Percentiles rank a stretch among this genome's conserved stretches.
These are phyloP conservation scores for Coleophora flavipennella DNA, from an alignment of 2,888 invertebrate species.

Conservation along the genomic window DNA sequence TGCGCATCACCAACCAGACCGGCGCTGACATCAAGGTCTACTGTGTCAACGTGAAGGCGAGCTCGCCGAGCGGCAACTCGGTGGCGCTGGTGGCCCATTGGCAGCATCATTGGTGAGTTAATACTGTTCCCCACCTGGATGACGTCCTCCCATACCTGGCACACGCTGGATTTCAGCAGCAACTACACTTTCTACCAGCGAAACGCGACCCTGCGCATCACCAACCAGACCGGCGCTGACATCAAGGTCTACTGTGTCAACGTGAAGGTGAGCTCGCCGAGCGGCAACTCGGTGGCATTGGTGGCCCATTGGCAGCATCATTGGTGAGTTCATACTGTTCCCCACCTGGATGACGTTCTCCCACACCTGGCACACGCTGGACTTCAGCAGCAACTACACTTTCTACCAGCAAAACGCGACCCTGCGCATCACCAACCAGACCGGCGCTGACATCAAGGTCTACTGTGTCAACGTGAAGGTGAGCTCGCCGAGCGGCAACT, in stretches of 20 bases:
- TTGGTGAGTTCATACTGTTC: conserved; percentile 68
- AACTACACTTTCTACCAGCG: conserved; percentile 89
- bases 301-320: conserved; percentile 72
- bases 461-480: conserved; percentile 77
- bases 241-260: conserved; percentile 79
- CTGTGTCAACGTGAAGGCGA: conserved; percentile 75
- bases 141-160: conserved; percentile 87
- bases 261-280: conserved; percentile 69
- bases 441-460: conserved; percentile 76
- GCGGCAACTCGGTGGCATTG: conserved; percentile 63
- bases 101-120: conserved; percentile 65
- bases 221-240: conserved; percentile 74
- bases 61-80: conserved; percentile 65
- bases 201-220: conserved; percentile 81
- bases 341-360: conserved; percentile 88
- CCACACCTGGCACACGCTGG: conserved; percentile 91
- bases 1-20: conserved; percentile 76
- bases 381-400: conserved; percentile 87
- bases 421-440: conserved; percentile 76
- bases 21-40: conserved; percentile 77
- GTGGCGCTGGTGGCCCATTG: conserved; percentile 70
- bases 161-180: conserved; percentile 88
- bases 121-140: conserved; percentile 85
- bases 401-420: conserved; percentile 88
- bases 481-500: conserved; percentile 65